These are phyloP conservation scores for Drosophila lacertosa DNA, from an alignment of 1,140 invertebrate genomes.

Conservation along the genomic window DNA sequence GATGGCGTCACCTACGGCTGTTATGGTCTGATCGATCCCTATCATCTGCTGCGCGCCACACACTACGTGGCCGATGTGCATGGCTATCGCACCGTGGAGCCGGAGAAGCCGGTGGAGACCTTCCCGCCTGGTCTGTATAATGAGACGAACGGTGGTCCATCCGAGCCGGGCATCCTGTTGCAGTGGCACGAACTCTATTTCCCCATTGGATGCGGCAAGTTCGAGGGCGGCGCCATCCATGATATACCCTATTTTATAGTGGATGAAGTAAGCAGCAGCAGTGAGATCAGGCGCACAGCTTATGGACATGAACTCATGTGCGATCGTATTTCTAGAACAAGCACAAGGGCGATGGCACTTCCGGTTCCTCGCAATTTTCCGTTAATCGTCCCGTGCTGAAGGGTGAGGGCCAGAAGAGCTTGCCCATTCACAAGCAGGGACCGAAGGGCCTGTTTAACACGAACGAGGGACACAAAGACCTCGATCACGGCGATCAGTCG, in stretches of 20 bases:
- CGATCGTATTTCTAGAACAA: conserved; percentile 62
- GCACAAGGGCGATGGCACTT: conserved; percentile 33
- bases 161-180: conserved; percentile 85
- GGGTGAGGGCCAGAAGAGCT: conserved; percentile 71
- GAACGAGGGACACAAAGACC: conserved; percentile 68
- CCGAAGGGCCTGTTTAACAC: conserved; percentile 72
- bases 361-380: conserved; percentile 35
- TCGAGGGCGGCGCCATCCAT: conserved; percentile 77
- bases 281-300: conserved; percentile 2
- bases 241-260: conserved; percentile 68
- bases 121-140: conserved; percentile 85
- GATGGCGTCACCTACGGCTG: conserved; percentile 92
- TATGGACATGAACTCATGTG: no score
- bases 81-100: conserved; percentile 89
- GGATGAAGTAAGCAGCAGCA: conserved; percentile 63
- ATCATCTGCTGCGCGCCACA: conserved; percentile 87
- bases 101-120: conserved; percentile 88
- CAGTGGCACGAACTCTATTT: conserved; percentile 87
- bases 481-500: conserved; percentile 70
- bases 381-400: conserved; percentile 48
- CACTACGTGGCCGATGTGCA: conserved; percentile 91
- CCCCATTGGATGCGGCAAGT: conserved; percentile 86
- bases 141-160: conserved; percentile 75
- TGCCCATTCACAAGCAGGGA: conserved; percentile 58
- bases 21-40: conserved; percentile 90